A percentile compares a stretch with the other conserved stretches of the same genome.
phyloP scores from a whole-genome alignment of 92 coral and sea anemone genomes.

The Porites lobata region DNA sequence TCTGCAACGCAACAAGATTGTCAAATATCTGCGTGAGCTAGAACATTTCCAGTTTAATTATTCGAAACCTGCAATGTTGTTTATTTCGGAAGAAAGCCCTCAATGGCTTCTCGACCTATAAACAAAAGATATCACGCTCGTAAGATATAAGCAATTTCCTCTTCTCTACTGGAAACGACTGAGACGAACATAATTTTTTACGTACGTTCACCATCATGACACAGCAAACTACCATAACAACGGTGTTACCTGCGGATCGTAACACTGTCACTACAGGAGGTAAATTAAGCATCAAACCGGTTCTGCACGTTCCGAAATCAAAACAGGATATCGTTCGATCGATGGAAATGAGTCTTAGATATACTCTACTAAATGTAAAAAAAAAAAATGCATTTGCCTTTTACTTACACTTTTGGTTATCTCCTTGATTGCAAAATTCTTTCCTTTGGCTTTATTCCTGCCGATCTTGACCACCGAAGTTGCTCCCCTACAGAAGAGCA shows the following conservation, averaged over 20 bases:
- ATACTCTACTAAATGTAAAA: background rate
- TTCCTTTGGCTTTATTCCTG: slow-evolving; percentile 84
- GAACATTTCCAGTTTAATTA: background rate
- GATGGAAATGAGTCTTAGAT: background rate
- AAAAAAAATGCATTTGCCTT: background rate
- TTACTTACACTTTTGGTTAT: slow-evolving; percentile 92
- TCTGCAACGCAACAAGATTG: background rate
- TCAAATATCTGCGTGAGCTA: background rate
- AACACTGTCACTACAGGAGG: background rate
- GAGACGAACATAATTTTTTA: background rate
- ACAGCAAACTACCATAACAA: slow-evolving; percentile 38
- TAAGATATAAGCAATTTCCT: background rate
- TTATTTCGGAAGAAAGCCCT: background rate
- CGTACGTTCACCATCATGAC: background rate
- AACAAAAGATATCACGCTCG: background rate
- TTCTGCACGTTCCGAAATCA: background rate
- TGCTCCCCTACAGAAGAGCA: slow-evolving; percentile 82
- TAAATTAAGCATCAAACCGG: background rate
- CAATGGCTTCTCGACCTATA: background rate
- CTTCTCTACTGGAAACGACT: background rate
- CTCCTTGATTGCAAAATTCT: slow-evolving; percentile 89
- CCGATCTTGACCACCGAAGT: slow-evolving; percentile 90
- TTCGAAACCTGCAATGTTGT: background rate
- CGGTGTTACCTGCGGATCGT: background rate
- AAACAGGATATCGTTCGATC: background rate